phyloP scores from a whole-genome alignment of 2,113 vertebrate species.

The Tursiops truncatus region DNA sequence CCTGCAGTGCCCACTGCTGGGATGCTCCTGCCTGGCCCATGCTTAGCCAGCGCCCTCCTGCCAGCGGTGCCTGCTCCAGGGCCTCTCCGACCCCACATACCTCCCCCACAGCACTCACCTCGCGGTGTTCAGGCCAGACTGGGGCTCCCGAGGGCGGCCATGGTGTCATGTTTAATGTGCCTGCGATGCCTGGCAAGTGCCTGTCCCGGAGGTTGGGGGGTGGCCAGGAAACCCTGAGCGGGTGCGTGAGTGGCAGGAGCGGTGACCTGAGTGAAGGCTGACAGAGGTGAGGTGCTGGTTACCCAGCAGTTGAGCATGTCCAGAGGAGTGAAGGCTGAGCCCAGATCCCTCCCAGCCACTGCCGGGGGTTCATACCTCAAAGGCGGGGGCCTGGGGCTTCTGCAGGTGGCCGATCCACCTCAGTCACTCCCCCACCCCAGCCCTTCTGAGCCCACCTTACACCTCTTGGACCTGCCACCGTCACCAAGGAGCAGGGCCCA shows the following conservation, averaged over 20 bases:
- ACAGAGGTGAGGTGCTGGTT: too few species aligned
- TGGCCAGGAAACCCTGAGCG: not conserved
- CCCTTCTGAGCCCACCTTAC: not conserved
- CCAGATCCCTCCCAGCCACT: fast-evolving
- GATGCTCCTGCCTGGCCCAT: fast-evolving
- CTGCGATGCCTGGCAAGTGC: not conserved
- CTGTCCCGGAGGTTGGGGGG: not conserved
- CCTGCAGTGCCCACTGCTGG: not conserved
- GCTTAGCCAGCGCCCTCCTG: not conserved
- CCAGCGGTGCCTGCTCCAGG: not conserved
- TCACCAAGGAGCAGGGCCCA: not conserved
- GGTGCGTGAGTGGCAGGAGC: not conserved
- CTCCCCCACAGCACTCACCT: not conserved
- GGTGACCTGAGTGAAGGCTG: too few species aligned
- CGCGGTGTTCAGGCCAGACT: not conserved
- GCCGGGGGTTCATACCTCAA: too few species aligned
- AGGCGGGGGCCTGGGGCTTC: too few species aligned
- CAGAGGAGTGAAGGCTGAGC: not conserved
- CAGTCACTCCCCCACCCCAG: not conserved
- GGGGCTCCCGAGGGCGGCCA: not conserved
- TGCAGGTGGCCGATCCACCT: fast-evolving
- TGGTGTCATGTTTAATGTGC: not conserved
- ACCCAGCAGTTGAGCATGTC: not conserved
- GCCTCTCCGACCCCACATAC: not conserved
- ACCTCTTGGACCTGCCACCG: not conserved